Evolutionary conservation across 2,113 vertebrate genomes (phyloP), one percentile per base, ranked within the genome.

Genomic region (zebrafish (Danio rerio)): DNA sequence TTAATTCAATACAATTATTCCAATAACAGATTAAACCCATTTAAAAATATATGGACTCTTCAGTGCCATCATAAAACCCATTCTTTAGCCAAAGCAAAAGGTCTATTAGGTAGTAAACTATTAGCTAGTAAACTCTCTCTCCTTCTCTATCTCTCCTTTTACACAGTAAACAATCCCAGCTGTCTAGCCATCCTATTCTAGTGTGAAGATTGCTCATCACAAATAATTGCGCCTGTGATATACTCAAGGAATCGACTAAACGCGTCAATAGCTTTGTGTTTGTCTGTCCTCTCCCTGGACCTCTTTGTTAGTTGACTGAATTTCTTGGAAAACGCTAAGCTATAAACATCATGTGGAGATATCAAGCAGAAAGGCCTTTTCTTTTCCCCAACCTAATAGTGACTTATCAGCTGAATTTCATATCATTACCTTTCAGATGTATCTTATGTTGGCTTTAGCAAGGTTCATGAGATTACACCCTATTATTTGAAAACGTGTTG

Each of bases 161-260:
- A 68, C 49, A 79, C 4, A 3, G 47, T 56, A 43, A 0, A 42
- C 61, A 42, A 66, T 55, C 49, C 6, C 21, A 45, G n/a, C 49
- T 53, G 76, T 69, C 62, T 20, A 69, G 6, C 9, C 15, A 9
- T 47, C 40, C 45, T n/a, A 56, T 56, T 16, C 7, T 40, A 20
- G 13, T 80, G 63, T 58, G 53, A 74, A 58, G 40, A 58, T 74
- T 74, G 52, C 13, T 15, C 40, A 71, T 49, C 9, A 62, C 40
- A 70, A 53, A 52, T 62, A 74, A 53, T 45, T 12, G 40, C 40
- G 13, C 47, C 42, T 31, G 6, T 43, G 20, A 49, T 43, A n/a
- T 65, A 58, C 72, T 74, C 16, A 7, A 43, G 58, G 12, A 81
- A 62, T 73, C 8, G 6, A 81, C 45, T 43, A 12, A 72, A 81